A percentile compares a stretch with the other conserved stretches of the same genome.
phyloP scores from a whole-genome alignment of 2,797 vertebrate genomes.

The Leontocebus nigricollis region DNA sequence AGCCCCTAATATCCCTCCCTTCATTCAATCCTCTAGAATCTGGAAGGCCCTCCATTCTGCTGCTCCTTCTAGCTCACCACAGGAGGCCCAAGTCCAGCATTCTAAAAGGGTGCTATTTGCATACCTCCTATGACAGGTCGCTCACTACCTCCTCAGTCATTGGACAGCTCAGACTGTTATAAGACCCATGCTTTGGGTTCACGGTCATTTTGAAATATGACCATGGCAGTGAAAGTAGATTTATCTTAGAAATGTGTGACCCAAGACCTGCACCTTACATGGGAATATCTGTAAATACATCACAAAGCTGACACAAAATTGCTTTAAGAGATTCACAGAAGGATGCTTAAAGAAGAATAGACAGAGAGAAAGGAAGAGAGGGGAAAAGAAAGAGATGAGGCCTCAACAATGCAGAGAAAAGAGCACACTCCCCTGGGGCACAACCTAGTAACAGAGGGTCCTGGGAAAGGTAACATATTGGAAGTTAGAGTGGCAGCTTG shows the following conservation, averaged over 20 bases:
- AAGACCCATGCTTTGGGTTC: background rate
- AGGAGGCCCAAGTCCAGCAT: background rate
- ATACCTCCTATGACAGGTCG: background rate
- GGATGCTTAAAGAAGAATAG: background rate
- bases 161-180: background rate
- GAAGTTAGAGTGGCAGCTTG: background rate
- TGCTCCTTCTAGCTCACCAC: background rate
- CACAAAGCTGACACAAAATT: background rate
- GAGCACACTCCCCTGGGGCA: background rate
- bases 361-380: background rate
- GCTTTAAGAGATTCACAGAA: conserved; percentile 21
- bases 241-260: conserved; percentile 26
- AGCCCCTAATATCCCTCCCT: background rate
- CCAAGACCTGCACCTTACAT: background rate
- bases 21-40: background rate
- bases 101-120: conserved; percentile 35
- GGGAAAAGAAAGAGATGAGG: background rate
- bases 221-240: background rate
- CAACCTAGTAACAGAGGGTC: background rate
- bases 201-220: conserved; percentile 29
- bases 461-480: background rate
- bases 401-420: background rate
- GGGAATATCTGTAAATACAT: background rate
- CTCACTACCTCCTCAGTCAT: background rate
- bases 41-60: conserved; percentile 5